Evolutionary conservation across 2,797 vertebrate species (phyloP).

Genomic region (Pangasius mekongensis): DNA sequence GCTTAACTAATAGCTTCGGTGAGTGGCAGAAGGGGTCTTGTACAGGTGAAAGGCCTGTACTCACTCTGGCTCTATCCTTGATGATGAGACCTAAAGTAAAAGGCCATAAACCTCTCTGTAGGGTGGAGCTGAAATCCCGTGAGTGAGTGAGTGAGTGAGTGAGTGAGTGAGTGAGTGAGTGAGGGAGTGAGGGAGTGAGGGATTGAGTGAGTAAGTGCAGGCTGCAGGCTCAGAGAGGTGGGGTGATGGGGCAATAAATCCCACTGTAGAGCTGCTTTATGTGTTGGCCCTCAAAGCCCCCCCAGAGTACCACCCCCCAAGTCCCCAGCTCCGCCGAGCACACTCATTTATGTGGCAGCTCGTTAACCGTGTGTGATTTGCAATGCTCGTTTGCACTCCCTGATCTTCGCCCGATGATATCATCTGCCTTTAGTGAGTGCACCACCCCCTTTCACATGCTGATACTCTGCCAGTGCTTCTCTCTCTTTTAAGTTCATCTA

Average conservation of each 20-base stretch:
- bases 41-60: neutral
- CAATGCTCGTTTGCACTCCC: constrained; percentile 75
- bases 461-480: neutral
- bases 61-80: neutral
- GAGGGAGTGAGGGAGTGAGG: too few relatives aligned
- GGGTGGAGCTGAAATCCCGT: neutral
- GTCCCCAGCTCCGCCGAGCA: constrained; percentile 54
- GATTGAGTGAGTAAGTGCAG: constrained; percentile 34
- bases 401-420: constrained; percentile 78
- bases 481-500: constrained; percentile 8
- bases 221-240: constrained; percentile 42
- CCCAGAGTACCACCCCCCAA: constrained; percentile 9
- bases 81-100: constrained; percentile 11
- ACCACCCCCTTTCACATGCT: constrained; percentile 22
- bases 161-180: neutral
- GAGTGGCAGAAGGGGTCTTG: neutral
- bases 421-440: constrained; percentile 70
- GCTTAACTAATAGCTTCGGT: neutral
- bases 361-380: constrained; percentile 79
- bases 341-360: constrained; percentile 79
- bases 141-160: constrained; percentile 22
- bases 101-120: neutral
- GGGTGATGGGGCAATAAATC: constrained; percentile 69
- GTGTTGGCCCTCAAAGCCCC: constrained; percentile 55
- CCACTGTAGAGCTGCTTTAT: constrained; percentile 65